These are phyloP conservation scores for Rhineura floridana DNA, from an alignment of 2,113 vertebrate species.

Conservation along the genomic window DNA sequence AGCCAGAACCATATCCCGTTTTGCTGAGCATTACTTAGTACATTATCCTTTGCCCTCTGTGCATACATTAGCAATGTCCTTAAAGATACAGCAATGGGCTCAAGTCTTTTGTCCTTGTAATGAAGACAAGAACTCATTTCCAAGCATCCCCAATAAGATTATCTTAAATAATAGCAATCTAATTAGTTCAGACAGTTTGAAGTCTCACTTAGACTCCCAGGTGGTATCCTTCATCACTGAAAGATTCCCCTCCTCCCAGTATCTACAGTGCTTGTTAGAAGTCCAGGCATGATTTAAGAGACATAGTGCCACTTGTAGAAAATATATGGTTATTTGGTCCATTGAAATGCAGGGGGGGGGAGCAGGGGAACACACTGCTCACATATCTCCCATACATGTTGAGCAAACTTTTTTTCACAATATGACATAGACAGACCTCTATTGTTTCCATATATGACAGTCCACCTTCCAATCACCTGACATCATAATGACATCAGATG, in stretches of 20 bases:
- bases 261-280: constrained; percentile 14
- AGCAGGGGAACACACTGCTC: too few relatives aligned
- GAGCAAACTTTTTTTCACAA: background rate
- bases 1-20: constrained; percentile 55
- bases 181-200: constrained; percentile 67
- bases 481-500: background rate
- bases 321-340: background rate
- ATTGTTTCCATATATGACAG: too few relatives aligned
- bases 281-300: background rate
- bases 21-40: constrained; percentile 51
- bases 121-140: constrained; percentile 68
- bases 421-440: background rate
- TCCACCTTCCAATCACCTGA: too few relatives aligned
- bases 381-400: background rate
- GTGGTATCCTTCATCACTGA: constrained; percentile 50
- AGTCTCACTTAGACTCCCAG: constrained; percentile 58
- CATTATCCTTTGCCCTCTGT: constrained; percentile 67
- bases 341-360: background rate
- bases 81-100: constrained; percentile 38
- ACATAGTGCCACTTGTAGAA: background rate
- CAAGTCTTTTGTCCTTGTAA: constrained; percentile 64
- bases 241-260: background rate
- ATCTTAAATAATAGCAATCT: constrained; percentile 70
- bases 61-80: constrained; percentile 64
- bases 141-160: constrained; percentile 67